Conservation (phyloP, 2,113 vertebrate genomes). For the Tragulus kanchil region DNA sequence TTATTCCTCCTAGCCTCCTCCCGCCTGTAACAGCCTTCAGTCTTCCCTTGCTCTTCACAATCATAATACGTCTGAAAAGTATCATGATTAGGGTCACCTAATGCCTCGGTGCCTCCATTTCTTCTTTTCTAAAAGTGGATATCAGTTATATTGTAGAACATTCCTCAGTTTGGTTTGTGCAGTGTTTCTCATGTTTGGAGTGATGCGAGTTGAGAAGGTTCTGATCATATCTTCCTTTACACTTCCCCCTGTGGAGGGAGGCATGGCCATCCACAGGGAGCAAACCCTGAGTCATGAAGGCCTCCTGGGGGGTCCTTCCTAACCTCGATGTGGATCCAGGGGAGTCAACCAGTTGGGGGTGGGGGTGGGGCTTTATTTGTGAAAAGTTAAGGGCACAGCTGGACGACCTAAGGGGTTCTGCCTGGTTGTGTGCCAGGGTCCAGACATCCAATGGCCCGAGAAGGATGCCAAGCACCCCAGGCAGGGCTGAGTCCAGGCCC, state of each 20-base stretch:
- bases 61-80: no score
- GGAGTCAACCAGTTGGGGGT: neutral
- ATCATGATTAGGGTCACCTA: no score
- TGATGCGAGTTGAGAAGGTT: neutral
- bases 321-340: neutral
- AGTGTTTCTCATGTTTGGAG: neutral
- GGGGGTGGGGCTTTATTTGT: neutral
- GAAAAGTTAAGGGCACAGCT: neutral
- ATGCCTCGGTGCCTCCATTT: no score
- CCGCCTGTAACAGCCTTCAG: neutral
- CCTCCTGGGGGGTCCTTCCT: neutral
- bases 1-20: neutral
- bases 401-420: neutral
- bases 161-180: neutral
- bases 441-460: neutral
- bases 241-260: neutral
- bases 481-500: neutral
- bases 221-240: neutral
- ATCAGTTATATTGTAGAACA: no score
- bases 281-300: neutral
- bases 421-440: neutral
- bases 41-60: neutral
- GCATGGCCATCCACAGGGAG: neutral
- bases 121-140: no score
- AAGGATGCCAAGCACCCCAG: neutral